A percentile compares a stretch with the other conserved stretches of the same genome.
Evolutionary conservation across 2,113 vertebrate species (phyloP).

Genomic region (Rallus limicola): DNA sequence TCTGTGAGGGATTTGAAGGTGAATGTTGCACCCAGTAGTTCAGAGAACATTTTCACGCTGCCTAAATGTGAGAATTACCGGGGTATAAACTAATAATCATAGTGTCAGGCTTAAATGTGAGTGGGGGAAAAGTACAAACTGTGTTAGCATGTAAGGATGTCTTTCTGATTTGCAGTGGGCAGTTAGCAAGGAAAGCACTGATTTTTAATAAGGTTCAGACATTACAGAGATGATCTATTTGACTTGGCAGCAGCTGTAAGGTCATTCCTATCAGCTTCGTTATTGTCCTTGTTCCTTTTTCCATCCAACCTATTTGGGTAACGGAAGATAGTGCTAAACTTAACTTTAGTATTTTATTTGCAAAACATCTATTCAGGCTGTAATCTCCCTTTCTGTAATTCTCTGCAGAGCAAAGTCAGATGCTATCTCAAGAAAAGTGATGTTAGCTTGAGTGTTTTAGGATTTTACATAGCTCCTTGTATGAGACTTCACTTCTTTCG

Average conservation of each 20-base stretch:
- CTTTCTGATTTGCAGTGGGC: slow-evolving; percentile 18
- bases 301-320: not conserved
- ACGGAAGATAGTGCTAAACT: not conserved
- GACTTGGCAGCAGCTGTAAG: not conserved
- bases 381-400: not conserved
- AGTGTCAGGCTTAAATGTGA: not conserved
- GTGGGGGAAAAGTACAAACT: slow-evolving; percentile 2
- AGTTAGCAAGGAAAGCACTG: slow-evolving; percentile 18
- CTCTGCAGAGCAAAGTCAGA: not conserved
- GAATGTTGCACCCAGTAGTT: not conserved
- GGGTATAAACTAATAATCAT: slow-evolving; percentile 10
- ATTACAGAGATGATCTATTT: not conserved
- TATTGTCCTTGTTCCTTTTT: not conserved
- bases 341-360: not conserved
- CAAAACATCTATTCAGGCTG: not conserved
- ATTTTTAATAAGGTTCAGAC: not conserved
- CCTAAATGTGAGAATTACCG: not conserved
- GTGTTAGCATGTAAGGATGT: not conserved
- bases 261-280: not conserved
- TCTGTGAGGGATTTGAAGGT: not conserved
- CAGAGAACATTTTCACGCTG: not conserved
- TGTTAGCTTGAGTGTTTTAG: not conserved
- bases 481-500: not conserved
- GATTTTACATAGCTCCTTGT: not conserved
- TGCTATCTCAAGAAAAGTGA: not conserved